Evolutionary conservation across 2,113 vertebrate species (phyloP), one percentile per base, ranked within the genome.

Genomic region (Sialia sialis): DNA sequence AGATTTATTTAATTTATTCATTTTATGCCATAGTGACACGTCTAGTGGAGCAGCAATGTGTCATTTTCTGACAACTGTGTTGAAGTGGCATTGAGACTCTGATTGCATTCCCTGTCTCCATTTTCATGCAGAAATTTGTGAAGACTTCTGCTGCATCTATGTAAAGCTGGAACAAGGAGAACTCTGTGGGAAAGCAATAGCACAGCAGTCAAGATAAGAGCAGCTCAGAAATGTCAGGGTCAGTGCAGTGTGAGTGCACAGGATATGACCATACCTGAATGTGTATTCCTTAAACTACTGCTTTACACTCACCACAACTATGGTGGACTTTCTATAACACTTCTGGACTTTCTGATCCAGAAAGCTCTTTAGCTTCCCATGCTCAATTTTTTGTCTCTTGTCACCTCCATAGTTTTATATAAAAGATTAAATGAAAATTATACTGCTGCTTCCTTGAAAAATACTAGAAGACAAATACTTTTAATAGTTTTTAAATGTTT

Each of bases 211-310:
- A 56, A 29, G n/a, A 20, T 39, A 55, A 16, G 6, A 64, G n/a
- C 59, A 85, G 25, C 39, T 52, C 12, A 43, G 46, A 73, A 54
- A 32, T 25, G n/a, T 30, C 6, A 3, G 27, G 41, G 16, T 54
- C 7, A 14, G 17, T 32, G 39, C 52, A 75, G 15, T 80, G 26
- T 63, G 14, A 66, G 82, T 29, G 30, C 13, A 1, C 13, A 30
- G 20, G 1, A 1, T 46, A 21, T 56, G 22, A 49, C 18, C 17
- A 1, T 32, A 17, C 11, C 16, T 55, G 5, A 6, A 0, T 14
- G 8, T 23, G 6, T 49, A 30, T 39, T 39, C 39, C 39, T 39
- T 5, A 17, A 46, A 19, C 19, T 43, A 21, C n/a, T 39, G 12
- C 22, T 41, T 73, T 21, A 13, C 30, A 26, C 44, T 41, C 8